These are phyloP conservation scores for Cyanoderma ruficeps DNA, from an alignment of 2,113 vertebrate species.

Conservation along the genomic window DNA sequence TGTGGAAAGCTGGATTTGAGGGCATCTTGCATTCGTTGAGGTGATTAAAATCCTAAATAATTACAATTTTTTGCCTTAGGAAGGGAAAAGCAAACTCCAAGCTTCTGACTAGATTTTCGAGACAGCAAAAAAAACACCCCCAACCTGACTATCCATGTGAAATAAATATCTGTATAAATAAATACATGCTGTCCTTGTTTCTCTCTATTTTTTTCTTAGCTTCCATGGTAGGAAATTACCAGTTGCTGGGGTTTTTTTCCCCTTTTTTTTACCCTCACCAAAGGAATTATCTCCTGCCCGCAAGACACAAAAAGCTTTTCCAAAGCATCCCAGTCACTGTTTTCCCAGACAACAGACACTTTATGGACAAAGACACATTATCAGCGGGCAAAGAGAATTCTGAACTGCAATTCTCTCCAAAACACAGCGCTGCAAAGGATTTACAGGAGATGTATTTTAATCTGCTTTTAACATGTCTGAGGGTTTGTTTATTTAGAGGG, in stretches of 20 bases:
- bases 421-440: neutral
- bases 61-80: neutral
- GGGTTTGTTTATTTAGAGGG: neutral
- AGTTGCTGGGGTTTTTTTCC: neutral
- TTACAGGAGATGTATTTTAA: neutral
- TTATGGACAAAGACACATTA: neutral
- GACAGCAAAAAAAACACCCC: neutral
- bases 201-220: neutral
- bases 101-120: neutral
- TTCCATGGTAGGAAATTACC: fast-evolving
- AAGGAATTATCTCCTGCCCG: neutral
- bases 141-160: neutral
- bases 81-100: neutral
- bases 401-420: neutral
- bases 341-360: neutral
- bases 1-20: neutral
- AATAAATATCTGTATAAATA: neutral
- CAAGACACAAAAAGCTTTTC: neutral
- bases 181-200: neutral
- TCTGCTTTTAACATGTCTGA: neutral
- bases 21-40: fast-evolving
- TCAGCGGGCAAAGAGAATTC: neutral
- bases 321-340: neutral
- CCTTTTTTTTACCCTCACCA: neutral
- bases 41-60: neutral